Base-by-base conservation (phyloP, 2,888 invertebrate genomes). In the Melipona bicolor region DNA sequence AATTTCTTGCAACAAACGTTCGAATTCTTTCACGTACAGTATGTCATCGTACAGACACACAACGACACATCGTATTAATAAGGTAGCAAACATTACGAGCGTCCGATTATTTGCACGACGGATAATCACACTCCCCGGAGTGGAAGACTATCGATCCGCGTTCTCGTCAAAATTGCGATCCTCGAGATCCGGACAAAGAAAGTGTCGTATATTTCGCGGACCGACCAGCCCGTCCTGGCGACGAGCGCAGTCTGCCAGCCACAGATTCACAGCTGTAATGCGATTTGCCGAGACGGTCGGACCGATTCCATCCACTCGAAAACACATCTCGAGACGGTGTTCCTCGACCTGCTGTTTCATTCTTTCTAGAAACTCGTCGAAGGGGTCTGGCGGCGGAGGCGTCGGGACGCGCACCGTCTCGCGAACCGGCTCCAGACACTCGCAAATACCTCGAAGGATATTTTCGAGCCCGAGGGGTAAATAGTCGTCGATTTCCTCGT, bases 121-220 rank as follows among this genome's bases (percentile, higher is more conserved):
- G 56, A 73, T n/a, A 3, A 73, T 32, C 36, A 32, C 4, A 5
- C n/a, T 72, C 27, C 6, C 27, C 21, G 17, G n/a, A 5, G 19
- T 32, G 19, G 24, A 2, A 11, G 54, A 32, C 2, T 21, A 72
- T 67, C 54, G 24, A 17, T 56, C 24, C 27, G 13, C 19, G 15
- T 32, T 1, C n/a, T n/a, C 9, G 43, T 90, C 43, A 0, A 32
- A 15, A 1, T 13, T 17, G 24, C 13, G 24, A 43, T 70, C 87
- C 62, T 91, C 85, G 86, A 97, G 92, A 0, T 96, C 96, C 1
- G 97, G 97, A 81, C 97, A 97, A 79, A 96, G 94, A 90, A 96
- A 97, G 90, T 97, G 97, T n/a, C 96, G 94, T 24, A 97, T 95
- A 90, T 97, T 97, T 83, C 97, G 95, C 0, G 97, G 97, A 95